Conservation (phyloP, 2,113 vertebrate species). For the Puffinus mauretanicus region DNA sequence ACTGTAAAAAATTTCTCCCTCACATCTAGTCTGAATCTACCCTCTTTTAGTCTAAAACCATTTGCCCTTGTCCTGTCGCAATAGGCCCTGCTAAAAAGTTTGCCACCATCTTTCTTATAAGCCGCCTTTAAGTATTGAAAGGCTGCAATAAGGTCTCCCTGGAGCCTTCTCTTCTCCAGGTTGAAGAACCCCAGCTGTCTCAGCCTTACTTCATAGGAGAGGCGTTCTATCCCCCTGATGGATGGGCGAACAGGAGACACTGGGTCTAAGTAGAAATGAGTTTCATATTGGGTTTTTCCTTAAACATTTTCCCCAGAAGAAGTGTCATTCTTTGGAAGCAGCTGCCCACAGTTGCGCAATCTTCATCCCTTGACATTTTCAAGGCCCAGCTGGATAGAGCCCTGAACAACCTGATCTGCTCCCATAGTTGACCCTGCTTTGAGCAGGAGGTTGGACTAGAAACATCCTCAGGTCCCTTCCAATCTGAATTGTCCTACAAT, state of each 20-base stretch:
- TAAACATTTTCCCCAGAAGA: neutral
- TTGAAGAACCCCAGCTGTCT: too few species aligned
- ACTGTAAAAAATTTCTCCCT: too few species aligned
- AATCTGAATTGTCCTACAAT: neutral
- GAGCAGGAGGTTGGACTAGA: neutral
- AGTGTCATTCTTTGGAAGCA: neutral
- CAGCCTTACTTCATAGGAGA: too few species aligned
- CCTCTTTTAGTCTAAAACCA: too few species aligned
- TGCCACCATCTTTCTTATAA: too few species aligned
- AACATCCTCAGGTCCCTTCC: neutral
- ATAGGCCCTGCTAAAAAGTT: too few species aligned
- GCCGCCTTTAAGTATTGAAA: too few species aligned
- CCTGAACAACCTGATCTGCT: neutral
- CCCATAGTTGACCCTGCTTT: neutral
- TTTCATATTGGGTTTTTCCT: neutral
- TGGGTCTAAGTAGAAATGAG: neutral
- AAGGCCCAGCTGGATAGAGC: neutral
- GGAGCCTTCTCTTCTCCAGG: too few species aligned
- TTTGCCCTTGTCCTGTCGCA: too few species aligned
- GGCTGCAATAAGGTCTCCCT: too few species aligned
- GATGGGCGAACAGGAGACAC: neutral
- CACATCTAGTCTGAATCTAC: too few species aligned
- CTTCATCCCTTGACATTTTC: neutral
- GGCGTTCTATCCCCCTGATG: too few species aligned
- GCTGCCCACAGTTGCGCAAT: neutral